Base-by-base conservation (phyloP, 1,140 invertebrate species). In the Sarcophaga peregrina region DNA sequence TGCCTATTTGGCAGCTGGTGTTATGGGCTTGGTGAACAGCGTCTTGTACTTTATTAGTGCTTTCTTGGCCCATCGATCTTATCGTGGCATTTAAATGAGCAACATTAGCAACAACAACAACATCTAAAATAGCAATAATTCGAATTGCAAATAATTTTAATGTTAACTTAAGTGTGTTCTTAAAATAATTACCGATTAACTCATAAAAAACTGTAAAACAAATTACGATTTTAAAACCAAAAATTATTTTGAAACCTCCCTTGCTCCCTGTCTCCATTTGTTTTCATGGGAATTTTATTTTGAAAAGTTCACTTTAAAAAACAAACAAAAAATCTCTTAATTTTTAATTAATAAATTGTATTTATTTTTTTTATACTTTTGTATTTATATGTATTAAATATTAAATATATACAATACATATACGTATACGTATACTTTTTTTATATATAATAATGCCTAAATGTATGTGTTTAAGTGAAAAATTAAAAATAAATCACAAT, bases 21-120 rank as follows among this genome's bases (percentile, higher is more conserved):
- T 96, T 46, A 92, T 96, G 87, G 95, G 95, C 25, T 86, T 96
- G 15, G 91, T 96, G 4, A 93, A 96, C 84, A 87, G 94, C 0
- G 92, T 90, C 0, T 89, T 96, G 0, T 96, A 96, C 89, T 91
- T 95, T 5, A 85, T 95, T n/a, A 96, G 95, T 86, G 93, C 94
- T 11, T 92, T 96, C 84, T 91, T 96, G 83, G 95, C 95, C 80
- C 92, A 94, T 86, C 93, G 94, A 82, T 92, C 92, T 11, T 96
- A 95, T 90, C 93, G 93, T 87, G 93, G 94, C 83, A 88, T 93
- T 76, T 95, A 93, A 93, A 68, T 82, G n/a, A 15, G 9, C 80
- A 47, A 46, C 11, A 5, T 7, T 5, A 48, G n/a, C 9, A 80
- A 80, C 50, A 80, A 54, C 20, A 52, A 80, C 50, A 80, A 54